Conservation (phyloP, 2,888 invertebrate genomes). For the Pseudanteris insignis region DNA sequence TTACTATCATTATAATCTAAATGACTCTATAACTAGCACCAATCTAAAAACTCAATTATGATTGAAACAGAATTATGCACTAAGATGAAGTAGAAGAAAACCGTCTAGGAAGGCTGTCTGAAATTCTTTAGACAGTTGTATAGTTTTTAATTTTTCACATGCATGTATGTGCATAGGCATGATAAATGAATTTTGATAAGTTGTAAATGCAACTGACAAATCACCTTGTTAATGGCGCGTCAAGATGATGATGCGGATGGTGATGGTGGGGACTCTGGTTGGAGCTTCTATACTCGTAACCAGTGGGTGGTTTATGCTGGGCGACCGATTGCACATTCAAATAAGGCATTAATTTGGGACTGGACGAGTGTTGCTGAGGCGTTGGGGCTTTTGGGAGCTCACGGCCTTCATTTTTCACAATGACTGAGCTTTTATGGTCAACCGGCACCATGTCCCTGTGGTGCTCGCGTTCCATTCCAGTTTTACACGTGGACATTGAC, state of each 20-base stretch:
- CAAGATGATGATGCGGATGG: conserved; percentile 66
- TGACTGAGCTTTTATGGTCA: conserved; percentile 79
- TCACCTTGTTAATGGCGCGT: conserved; percentile 32
- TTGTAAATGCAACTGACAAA: no score
- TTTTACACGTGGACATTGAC: conserved; percentile 57
- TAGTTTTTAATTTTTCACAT: no score
- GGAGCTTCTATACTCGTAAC: conserved; percentile 64
- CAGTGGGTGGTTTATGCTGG: conserved; percentile 59
- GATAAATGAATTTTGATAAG: no score
- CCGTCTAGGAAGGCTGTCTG: no score
- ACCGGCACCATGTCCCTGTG: conserved; percentile 69
- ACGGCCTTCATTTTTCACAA: conserved; percentile 81
- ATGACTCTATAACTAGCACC: no score
- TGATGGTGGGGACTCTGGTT: conserved; percentile 67
- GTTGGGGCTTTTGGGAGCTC: conserved; percentile 68
- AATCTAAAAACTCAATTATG: no score
- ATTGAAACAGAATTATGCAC: no score
- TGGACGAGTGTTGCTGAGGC: conserved; percentile 64
- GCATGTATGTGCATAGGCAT: no score
- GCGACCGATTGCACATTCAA: conserved; percentile 58
- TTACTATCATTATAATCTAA: no score
- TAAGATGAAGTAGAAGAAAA: no score
- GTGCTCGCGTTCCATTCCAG: conserved; percentile 64
- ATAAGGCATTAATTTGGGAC: conserved; percentile 64
- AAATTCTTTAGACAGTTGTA: no score